A percentile compares a stretch with the other conserved stretches of the same genome.
These are phyloP conservation scores for Arenaria interpres DNA, from an alignment of 2,113 vertebrate genomes.

Conservation along the genomic window DNA sequence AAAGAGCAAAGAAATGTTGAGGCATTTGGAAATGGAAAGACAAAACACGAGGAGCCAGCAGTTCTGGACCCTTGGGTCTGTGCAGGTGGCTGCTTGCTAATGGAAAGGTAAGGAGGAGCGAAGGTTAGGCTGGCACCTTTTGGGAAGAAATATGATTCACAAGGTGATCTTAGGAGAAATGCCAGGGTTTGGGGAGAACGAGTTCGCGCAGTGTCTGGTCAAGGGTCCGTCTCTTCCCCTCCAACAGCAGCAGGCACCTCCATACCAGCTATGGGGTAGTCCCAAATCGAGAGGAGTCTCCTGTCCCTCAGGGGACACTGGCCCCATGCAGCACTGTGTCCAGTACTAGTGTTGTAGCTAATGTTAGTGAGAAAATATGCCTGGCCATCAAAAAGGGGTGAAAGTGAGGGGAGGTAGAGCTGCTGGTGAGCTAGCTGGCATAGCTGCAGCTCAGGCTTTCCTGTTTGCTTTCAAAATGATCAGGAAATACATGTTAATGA, in stretches of 20 bases:
- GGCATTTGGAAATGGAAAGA: not conserved
- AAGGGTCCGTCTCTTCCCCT: not conserved
- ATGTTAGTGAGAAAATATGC: not conserved
- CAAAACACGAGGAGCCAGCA: not conserved
- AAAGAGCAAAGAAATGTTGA: not conserved
- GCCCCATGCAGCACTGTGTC: not conserved
- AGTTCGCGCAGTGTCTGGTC: not conserved
- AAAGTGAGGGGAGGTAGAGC: not conserved
- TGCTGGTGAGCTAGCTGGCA: not conserved
- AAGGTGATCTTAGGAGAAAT: not conserved
- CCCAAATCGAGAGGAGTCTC: not conserved
- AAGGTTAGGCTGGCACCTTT: not conserved
- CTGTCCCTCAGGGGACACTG: not conserved
- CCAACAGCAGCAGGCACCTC: not conserved
- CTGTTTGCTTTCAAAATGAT: not conserved
- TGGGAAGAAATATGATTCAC: not conserved
- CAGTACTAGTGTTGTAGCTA: not conserved
- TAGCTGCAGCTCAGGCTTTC: not conserved
- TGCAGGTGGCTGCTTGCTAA: not conserved
- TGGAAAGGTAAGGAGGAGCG: not conserved
- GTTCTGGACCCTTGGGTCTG: not conserved
- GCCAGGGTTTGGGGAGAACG: not conserved
- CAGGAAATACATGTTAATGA: not conserved
- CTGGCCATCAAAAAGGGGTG: not conserved
- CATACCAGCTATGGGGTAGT: not conserved